Conservation (phyloP, 2,113 vertebrate species). For the Ochotona curzoniae region DNA sequence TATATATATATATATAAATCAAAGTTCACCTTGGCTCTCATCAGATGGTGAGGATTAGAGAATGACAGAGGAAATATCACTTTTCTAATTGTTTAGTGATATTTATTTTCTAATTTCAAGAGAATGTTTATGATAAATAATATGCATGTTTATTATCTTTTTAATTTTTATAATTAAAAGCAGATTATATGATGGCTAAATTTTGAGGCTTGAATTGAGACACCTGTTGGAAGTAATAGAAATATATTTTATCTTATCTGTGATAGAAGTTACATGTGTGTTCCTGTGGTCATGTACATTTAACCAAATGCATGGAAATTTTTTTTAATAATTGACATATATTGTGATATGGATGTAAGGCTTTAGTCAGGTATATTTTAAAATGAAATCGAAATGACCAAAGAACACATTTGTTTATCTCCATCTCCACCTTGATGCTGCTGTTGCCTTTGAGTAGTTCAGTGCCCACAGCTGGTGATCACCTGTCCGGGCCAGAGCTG, state of each 20-base stretch:
- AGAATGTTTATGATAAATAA: background rate
- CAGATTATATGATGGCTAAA: background rate
- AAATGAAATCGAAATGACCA: background rate
- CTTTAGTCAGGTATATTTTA: background rate
- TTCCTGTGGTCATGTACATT: background rate
- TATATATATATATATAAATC: background rate
- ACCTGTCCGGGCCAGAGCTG: background rate
- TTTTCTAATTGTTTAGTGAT: background rate
- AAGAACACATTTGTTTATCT: background rate
- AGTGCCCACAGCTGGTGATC: background rate
- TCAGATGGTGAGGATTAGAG: background rate
- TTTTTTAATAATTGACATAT: background rate
- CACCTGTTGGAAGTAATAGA: background rate
- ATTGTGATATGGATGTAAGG: background rate
- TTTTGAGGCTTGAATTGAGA: background rate
- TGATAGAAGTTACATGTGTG: background rate
- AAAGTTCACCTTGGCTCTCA: background rate
- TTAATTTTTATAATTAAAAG: background rate
- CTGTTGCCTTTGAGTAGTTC: background rate
- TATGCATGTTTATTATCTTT: no score
- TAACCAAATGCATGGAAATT: background rate
- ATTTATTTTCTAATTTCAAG: background rate
- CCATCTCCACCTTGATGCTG: background rate
- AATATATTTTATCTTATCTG: background rate
- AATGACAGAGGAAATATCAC: background rate